Evolutionary conservation across 2,113 vertebrate species (phyloP).

Genomic region (Ploceus nigricollis): DNA sequence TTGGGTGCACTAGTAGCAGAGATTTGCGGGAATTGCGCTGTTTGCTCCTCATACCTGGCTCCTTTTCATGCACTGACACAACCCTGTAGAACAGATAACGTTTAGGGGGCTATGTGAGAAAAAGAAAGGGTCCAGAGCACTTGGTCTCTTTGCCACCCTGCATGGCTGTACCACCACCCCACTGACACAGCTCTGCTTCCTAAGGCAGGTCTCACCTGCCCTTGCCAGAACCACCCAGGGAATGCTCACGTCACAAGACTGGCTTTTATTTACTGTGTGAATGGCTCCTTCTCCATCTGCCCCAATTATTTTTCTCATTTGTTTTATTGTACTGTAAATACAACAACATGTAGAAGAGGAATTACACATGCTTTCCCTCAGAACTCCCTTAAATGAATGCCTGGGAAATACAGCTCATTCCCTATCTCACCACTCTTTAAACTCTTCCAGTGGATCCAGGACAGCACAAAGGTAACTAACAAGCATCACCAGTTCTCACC

Average conservation of each 20-base stretch:
- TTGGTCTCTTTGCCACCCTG: fast-evolving
- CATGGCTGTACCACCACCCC: neutral
- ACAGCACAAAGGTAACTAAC: neutral
- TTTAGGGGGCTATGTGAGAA: neutral
- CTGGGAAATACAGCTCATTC: neutral
- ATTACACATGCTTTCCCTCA: neutral
- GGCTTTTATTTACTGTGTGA: neutral
- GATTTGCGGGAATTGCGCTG: neutral
- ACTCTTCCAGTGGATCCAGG: neutral
- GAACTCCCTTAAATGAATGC: neutral
- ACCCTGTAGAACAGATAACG: fast-evolving
- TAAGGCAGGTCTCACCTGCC: neutral
- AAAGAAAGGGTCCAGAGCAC: neutral
- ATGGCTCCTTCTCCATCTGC: neutral
- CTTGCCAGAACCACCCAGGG: neutral
- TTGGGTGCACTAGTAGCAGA: conserved; percentile 21
- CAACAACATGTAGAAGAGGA: neutral
- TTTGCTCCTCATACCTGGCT: neutral
- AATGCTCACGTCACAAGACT: neutral
- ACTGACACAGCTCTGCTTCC: neutral
- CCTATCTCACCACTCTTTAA: neutral
- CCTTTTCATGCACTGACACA: neutral
- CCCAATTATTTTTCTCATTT: neutral
- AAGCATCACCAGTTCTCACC: neutral
- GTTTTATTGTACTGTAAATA: neutral